A percentile compares a stretch with the other conserved stretches of the same genome.
phyloP scores from a whole-genome alignment of 2,888 invertebrate genomes.

The Apamea monoglypha region DNA sequence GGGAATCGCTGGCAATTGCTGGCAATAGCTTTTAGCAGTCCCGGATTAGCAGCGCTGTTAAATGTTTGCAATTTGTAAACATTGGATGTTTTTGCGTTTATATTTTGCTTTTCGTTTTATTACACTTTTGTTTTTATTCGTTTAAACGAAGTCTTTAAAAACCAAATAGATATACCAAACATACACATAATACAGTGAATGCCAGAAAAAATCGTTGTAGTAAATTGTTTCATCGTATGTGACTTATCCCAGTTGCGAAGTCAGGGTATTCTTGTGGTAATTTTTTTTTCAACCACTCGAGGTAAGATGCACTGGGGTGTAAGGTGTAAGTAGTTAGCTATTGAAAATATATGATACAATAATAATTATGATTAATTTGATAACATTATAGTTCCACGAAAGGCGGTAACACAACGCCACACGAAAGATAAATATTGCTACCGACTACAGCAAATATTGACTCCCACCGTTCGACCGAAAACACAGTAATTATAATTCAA shows the following conservation, averaged over 20 bases:
- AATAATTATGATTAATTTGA: not conserved
- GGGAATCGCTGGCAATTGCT: conserved; percentile 51
- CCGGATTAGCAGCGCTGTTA: conserved; percentile 29
- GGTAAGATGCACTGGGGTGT: not conserved
- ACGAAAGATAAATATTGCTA: conserved; percentile 31
- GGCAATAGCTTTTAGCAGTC: conserved; percentile 44
- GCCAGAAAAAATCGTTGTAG: not conserved
- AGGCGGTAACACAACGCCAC: not conserved
- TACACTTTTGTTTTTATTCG: not conserved
- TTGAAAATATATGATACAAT: not conserved
- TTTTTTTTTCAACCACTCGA: not conserved
- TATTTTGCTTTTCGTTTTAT: conserved; percentile 1
- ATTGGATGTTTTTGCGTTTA: conserved; percentile 12
- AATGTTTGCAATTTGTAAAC: conserved; percentile 49
- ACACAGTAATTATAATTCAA: conserved; percentile 61
- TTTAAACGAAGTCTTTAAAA: not conserved
- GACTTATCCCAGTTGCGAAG: too few species aligned
- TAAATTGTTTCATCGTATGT: not conserved
- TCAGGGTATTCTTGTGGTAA: not conserved
- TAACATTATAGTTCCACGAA: not conserved
- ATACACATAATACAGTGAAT: not conserved
- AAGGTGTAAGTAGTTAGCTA: too few species aligned
- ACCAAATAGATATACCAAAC: not conserved
- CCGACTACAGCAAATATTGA: conserved; percentile 23
- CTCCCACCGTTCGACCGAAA: conserved; percentile 20